Base-by-base conservation (phyloP, 2,797 vertebrate genomes). In the Furcifer pardalis region DNA sequence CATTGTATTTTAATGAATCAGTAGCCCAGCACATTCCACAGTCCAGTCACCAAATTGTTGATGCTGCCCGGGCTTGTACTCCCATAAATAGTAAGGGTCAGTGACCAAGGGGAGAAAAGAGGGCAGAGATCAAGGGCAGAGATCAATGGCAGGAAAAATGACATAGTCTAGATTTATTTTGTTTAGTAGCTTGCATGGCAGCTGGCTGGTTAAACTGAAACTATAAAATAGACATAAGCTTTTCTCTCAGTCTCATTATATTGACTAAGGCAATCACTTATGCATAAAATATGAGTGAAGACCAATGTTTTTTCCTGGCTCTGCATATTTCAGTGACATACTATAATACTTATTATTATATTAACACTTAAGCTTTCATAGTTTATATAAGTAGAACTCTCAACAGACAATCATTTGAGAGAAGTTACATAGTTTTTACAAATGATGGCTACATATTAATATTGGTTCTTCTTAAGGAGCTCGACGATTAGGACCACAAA, bases 51-150 rank as follows among this genome's bases (percentile, higher is more conserved):
- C 63, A 86, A 82, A 76, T 81, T 23, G 82, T 89, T 88, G 84
- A 93, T 0, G 85, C 78, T 92, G 92, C 89, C 92, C 92, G 86
- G 85, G 75, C 92, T 91, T 92, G 87, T 87, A 75, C 84, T 86
- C 89, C 81, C 62, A 84, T 89, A 87, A 84, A 60, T 60, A 88
- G 68, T 89, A 91, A 94, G 89, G 78, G 85, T 90, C 92, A 92
- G 62, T 78, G 86, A 88, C n/a, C 9, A 86, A 86, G 44, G 32
- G 73, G 56, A 87, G 73, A 59, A 88, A 82, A 62, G 15, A 46
- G 86, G 74, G 85, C 8, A 86, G 90, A 91, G 87, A 84, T 90
- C 87, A 92, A 32, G 49, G 42, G 46, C 62, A 72, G 75, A 85
- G 90, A 92, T n/a, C n/a, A n/a, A n/a, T n/a, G n/a, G n/a, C n/a